Conservation (phyloP, 2,113 vertebrate species). For the Helogale parvula region DNA sequence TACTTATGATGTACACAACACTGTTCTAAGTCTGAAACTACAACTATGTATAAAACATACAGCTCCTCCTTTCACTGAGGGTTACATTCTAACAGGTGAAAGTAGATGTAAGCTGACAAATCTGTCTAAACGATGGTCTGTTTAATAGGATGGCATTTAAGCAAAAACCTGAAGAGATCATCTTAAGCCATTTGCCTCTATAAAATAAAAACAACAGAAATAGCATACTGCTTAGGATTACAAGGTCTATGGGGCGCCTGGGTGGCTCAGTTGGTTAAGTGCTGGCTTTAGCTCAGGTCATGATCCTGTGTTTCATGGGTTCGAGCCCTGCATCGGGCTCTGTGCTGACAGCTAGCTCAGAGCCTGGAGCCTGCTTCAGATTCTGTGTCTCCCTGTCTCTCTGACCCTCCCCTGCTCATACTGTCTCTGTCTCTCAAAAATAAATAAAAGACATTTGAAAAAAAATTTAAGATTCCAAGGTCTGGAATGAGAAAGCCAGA, state of each 20-base stretch:
- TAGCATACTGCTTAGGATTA: not conserved
- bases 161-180: not conserved
- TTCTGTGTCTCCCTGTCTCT: too few species aligned
- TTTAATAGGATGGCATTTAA: not conserved
- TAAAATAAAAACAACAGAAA: not conserved
- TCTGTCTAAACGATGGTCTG: not conserved
- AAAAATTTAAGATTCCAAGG: not conserved
- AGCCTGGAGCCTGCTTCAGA: too few species aligned
- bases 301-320: too few species aligned
- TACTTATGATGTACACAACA: not conserved
- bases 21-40: not conserved
- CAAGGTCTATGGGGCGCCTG: too few species aligned
- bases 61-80: not conserved
- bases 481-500: not conserved
- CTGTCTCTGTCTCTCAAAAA: too few species aligned
- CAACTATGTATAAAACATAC: not conserved
- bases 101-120: not conserved
- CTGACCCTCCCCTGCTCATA: too few species aligned
- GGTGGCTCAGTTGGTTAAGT: too few species aligned
- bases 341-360: too few species aligned
- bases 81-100: not conserved
- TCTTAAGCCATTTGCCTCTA: not conserved
- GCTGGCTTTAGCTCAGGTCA: too few species aligned
- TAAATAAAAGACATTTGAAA: too few species aligned
- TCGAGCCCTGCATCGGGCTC: too few species aligned